These are phyloP conservation scores for Malurus leucopterus DNA, from an alignment of 2,797 vertebrate species.

Conservation along the genomic window DNA sequence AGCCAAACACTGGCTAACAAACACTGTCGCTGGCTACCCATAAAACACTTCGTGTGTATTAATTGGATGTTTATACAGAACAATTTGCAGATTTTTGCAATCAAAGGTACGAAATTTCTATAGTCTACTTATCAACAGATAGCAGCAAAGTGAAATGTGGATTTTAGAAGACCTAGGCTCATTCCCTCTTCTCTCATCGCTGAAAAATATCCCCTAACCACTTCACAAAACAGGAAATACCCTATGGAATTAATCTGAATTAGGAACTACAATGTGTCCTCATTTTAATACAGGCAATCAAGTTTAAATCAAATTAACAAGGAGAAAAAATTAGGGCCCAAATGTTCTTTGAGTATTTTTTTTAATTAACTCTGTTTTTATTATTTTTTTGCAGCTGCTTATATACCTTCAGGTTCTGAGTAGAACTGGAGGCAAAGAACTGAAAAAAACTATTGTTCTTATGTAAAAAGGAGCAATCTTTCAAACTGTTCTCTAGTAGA, in stretches of 20 bases:
- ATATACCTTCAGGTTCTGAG: slow-evolving; percentile 7
- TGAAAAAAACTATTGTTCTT: neutral
- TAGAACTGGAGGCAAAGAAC: neutral
- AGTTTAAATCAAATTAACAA: slow-evolving; percentile 33
- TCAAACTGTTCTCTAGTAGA: neutral
- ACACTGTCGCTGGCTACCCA: neutral
- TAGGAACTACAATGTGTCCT: neutral
- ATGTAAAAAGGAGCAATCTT: fast-evolving
- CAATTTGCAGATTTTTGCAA: neutral
- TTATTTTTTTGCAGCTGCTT: slow-evolving; percentile 24
- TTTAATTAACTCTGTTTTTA: slow-evolving; percentile 19
- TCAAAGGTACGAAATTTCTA: neutral
- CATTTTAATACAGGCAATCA: slow-evolving; percentile 7
- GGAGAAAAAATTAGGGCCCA: neutral
- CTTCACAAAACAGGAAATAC: neutral
- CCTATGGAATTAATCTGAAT: neutral
- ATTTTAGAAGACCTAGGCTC: neutral
- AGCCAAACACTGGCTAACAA: neutral
- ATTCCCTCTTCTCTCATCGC: neutral
- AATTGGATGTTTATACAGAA: neutral
- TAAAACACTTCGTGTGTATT: neutral
- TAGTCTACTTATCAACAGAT: neutral
- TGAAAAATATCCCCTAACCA: neutral
- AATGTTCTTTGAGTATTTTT: slow-evolving; percentile 13
- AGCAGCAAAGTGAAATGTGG: neutral